Base-by-base conservation (phyloP, 1,140 invertebrate species). In the Aphelenchoides avenae region DNA sequence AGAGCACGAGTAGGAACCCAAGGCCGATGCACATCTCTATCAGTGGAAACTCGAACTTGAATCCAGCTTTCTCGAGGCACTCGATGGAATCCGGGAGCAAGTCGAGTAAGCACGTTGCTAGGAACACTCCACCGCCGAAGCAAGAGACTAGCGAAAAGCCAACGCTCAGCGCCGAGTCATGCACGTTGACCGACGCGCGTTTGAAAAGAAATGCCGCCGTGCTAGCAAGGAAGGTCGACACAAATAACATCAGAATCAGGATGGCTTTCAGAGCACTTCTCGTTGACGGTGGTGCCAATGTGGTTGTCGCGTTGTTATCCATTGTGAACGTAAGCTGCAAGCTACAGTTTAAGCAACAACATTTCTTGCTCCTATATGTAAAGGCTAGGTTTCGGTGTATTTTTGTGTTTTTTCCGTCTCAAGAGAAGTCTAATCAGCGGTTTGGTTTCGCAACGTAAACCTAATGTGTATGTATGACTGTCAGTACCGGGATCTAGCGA, bases 1-100 rank as follows among this genome's bases (percentile, higher is more conserved):
- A 46, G n/a, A 75, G 40, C 13, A 75, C 73, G 18, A 75, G 29
- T 11, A 75, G 34, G 29, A 75, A 77, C 5, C 73, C 73, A 37
- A 48, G 26, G 1, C 57, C 46, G 33, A 77, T 64, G 31, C 52
- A 66, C 18, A 76, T 68, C 31, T 72, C 66, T 3, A 71, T 49
- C 7, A 75, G n/a, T n/a, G 72, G 72, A 31, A 73, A 73, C 6
- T 65, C 39, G 0, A 46, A 37, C 4, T 64, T 31, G 13, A 55
- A 4, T 15, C 57, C 29, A 18, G 68, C 74, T 46, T 66, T 71
- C 34, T 49, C 36, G 9, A 75, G 39, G 26, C 44, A 29, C 20
- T 75, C 69, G 9, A 64, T 40, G 15, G 69, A 63, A 34, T 75
- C 70, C n/a, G 73, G 73, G 3, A 75, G 49, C 24, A 75, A 39